phyloP scores from a whole-genome alignment of 2,888 invertebrate genomes.

The Ichneumoninae sp. region DNA sequence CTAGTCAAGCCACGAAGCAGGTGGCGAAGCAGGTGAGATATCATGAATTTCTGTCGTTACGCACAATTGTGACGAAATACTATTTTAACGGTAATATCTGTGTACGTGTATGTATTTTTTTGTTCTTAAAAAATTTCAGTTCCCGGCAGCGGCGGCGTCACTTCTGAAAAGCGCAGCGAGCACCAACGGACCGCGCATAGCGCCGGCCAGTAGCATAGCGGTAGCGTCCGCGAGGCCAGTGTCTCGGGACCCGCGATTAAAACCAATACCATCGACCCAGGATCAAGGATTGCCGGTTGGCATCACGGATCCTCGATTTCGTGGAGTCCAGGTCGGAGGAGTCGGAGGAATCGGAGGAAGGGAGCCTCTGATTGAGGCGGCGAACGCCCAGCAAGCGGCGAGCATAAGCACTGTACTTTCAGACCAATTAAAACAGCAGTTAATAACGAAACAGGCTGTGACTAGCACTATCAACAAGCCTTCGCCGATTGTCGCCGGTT shows the following conservation, averaged over 20 bases:
- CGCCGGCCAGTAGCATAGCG: conserved; percentile 86
- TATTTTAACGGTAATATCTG: background rate
- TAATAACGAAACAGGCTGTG: conserved; percentile 80
- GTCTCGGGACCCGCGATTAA: conserved; percentile 82
- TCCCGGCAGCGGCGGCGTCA: conserved; percentile 78
- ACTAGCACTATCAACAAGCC: conserved; percentile 79
- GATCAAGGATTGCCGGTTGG: conserved; percentile 70
- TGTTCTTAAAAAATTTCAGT: conserved; percentile 70
- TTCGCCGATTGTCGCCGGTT: conserved; percentile 77
- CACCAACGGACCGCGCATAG: conserved; percentile 85
- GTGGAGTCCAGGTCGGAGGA: conserved; percentile 63
- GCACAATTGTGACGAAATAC: background rate
- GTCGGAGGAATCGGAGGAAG: background rate
- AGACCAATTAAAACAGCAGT: conserved; percentile 82
- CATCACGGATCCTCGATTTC: conserved; percentile 75
- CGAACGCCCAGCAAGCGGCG: conserved; percentile 68
- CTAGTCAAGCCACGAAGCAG: conserved; percentile 76
- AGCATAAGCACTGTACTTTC: conserved; percentile 80
- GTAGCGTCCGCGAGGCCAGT: conserved; percentile 85
- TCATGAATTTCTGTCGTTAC: background rate
- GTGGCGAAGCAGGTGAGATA: conserved; percentile 76
- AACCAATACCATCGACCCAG: conserved; percentile 71
- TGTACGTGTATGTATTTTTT: background rate
- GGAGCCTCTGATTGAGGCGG: conserved; percentile 40
- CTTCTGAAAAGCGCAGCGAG: conserved; percentile 78